Conservation (phyloP, 2,888 invertebrate species). For the Lithophane socia region DNA sequence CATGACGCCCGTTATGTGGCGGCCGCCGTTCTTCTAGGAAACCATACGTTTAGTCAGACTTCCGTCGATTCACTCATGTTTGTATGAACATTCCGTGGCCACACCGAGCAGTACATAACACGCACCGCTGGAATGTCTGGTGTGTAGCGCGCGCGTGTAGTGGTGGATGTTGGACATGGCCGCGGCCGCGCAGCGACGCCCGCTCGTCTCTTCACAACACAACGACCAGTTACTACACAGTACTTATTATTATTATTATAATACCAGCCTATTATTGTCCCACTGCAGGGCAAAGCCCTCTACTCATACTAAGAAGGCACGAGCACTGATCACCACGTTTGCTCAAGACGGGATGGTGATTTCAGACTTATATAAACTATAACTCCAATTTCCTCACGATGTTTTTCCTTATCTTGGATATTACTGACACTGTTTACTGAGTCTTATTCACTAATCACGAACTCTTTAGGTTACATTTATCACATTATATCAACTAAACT, state of each 20-base stretch:
- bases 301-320: no score
- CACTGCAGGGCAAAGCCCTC: neutral
- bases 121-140: constrained; percentile 76
- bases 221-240: constrained; percentile 12
- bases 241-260: neutral
- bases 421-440: no score
- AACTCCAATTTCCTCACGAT: no score
- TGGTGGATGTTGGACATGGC: constrained; percentile 92
- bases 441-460: no score
- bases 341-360: no score
- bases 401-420: no score
- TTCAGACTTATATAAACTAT: no score
- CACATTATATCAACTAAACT: no score
- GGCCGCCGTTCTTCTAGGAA: no score
- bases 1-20: no score
- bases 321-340: no score
- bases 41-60: neutral
- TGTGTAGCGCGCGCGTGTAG: constrained; percentile 91
- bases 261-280: neutral
- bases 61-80: constrained; percentile 23
- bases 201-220: constrained; percentile 84
- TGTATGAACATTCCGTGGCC: constrained; percentile 29
- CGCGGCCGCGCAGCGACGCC: constrained; percentile 91
- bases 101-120: constrained; percentile 31
- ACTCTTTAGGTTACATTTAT: no score